These are phyloP conservation scores for Macaca fascicularis DNA, from an alignment of 2,113 vertebrate genomes.

Conservation along the genomic window DNA sequence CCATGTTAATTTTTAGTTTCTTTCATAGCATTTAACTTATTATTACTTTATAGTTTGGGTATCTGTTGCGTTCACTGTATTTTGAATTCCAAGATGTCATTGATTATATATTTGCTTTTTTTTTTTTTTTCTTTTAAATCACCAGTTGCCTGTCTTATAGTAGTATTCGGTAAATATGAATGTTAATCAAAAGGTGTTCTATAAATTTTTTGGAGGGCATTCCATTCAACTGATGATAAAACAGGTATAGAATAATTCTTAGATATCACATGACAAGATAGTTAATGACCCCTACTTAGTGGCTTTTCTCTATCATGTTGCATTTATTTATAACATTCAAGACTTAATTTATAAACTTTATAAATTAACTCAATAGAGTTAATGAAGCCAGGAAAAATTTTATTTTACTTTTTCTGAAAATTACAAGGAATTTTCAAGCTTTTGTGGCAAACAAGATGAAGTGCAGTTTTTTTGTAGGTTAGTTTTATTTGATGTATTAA, in stretches of 20 bases:
- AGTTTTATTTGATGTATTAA: not conserved
- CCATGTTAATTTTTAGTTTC: not conserved
- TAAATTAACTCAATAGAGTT: not conserved
- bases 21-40: not conserved
- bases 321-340: conserved; percentile 12
- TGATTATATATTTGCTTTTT: not conserved
- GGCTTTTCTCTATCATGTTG: not conserved
- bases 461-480: not conserved
- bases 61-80: conserved; percentile 4
- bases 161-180: not conserved
- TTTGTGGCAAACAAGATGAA: not conserved
- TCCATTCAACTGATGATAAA: conserved; percentile 30
- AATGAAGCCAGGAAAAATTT: conserved; percentile 18
- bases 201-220: not conserved
- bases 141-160: not conserved
- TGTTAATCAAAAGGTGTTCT: not conserved
- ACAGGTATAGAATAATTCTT: not conserved
- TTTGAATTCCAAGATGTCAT: not conserved
- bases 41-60: not conserved
- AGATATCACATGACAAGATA: not conserved
- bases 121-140: not conserved
- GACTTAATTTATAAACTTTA: not conserved
- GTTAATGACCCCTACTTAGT: not conserved
- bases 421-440: not conserved
- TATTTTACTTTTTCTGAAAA: not conserved